Evolutionary conservation across 2,888 invertebrate genomes (phyloP), one percentile per base, ranked within the genome.

Genomic region (Malthinus seriepunctatus): DNA sequence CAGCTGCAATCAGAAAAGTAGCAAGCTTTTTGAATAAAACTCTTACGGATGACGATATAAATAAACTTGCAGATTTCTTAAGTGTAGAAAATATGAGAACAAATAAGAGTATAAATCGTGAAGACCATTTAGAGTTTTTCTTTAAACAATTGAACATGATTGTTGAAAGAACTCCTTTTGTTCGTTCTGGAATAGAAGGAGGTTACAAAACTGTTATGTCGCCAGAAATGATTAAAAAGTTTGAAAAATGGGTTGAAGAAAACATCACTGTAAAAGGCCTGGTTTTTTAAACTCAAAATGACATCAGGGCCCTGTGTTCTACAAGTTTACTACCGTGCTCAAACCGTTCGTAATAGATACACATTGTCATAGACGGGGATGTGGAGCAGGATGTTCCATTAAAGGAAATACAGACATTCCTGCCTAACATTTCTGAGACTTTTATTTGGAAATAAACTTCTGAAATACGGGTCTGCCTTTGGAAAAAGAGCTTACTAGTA

Each of bases 171-270:
- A 46, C 38, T 9, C 63, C 69, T 8, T 83, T 83, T 62, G 80
- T 83, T 71, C 74, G 83, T 63, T 75, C 77, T 33, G 83, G 83
- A 4, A 73, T 78, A 63, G 76, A 79, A 3, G 80, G 78, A 1
- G 72, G 70, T 14, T 78, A 77, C 65, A 76, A 75, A 60, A 72
- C 71, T 1, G 68, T 88, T 59, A 90, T 94, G 86, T 85, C 87
- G 1, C 83, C 85, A 1, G 88, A 89, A 68, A 80, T 92, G 68
- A 87, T 89, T 0, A 79, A 82, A 50, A 81, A 83, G 64, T 91
- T 93, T 71, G 90, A 93, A 72, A 78, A 84, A 8, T 90, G 90
- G 90, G 86, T 84, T 0, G 83, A 82, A 15, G 74, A 82, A 45
- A 83, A 88, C 75, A 76, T 85, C 31, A 80, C 81, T 48, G 86